phyloP scores from a whole-genome alignment of 2,888 invertebrate genomes.

The Rhagophthalmus giganteus region DNA sequence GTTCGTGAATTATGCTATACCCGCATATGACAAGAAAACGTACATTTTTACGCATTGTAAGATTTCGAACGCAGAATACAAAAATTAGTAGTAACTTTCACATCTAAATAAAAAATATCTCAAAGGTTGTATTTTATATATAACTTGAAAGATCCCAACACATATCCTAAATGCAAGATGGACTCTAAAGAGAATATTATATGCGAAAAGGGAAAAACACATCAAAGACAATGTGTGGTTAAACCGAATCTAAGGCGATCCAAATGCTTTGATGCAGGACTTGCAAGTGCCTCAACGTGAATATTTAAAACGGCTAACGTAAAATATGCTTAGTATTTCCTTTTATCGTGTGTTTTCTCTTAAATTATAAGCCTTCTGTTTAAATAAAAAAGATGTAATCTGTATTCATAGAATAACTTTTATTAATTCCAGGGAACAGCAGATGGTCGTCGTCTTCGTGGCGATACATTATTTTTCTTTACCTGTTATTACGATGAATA shows the following conservation, averaged over 20 bases:
- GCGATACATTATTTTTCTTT: slow-evolving; percentile 31
- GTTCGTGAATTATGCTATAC: slow-evolving; percentile 28
- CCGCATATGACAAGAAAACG: slow-evolving; percentile 20
- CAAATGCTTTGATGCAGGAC: slow-evolving; percentile 35
- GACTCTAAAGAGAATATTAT: slow-evolving; percentile 47
- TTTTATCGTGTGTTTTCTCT: slow-evolving; percentile 1
- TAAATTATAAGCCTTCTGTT: slow-evolving; percentile 1
- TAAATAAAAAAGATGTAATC: background rate
- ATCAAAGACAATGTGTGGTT: slow-evolving; percentile 53
- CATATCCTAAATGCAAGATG: slow-evolving; percentile 43
- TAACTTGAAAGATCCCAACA: slow-evolving; percentile 27
- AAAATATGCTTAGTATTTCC: slow-evolving; percentile 14
- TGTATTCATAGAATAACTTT: slow-evolving; percentile 1
- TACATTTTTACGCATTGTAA: slow-evolving; percentile 15
- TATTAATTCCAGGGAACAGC: slow-evolving; percentile 32
- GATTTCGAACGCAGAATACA: slow-evolving; percentile 6
- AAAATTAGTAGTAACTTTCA: slow-evolving; percentile 16
- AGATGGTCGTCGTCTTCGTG: slow-evolving; percentile 18
- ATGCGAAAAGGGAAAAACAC: slow-evolving; percentile 45
- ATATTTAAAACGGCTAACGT: slow-evolving; percentile 29
- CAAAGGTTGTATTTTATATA: slow-evolving; percentile 15
- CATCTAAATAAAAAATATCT: slow-evolving; percentile 5
- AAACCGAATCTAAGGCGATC: slow-evolving; percentile 48
- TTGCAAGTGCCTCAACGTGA: slow-evolving; percentile 35
- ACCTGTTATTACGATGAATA: slow-evolving; percentile 37